Base-by-base conservation (phyloP, 2,888 invertebrate species). In the Hoplodrina ambigua region DNA sequence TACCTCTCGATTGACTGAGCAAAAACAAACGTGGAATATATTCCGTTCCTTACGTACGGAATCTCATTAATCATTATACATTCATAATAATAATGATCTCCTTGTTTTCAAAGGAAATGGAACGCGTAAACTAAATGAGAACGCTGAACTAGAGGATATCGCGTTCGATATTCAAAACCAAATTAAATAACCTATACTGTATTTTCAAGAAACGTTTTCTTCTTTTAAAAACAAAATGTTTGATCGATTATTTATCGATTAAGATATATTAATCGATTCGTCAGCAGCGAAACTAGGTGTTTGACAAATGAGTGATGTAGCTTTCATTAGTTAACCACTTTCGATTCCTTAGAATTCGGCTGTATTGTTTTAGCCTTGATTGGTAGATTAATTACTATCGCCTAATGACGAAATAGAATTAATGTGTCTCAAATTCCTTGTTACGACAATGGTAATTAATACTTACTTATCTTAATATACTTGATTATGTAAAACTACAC, bases 241-340 rank as follows among this genome's bases (percentile, higher is more conserved):
- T 54, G 19, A 67, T 75, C 25, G 53, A 69, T 63, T 56, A 61
- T 58, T 52, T 70, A 79, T 67, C 64, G 80, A 76, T 76, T 58
- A 56, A 70, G 55, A 78, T 72, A 59, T 67, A 77, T 81, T 76
- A 49, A 54, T 82, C 67, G 73, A 73, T 67, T 72, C 25, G 46
- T 58, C 25, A 25, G 17, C 41, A 33, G n/a, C 10, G 44, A 68
- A 65, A 67, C 54, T 54, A 20, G 49, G 55, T 50, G 56, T 67
- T 54, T 71, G 72, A 66, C 68, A 68, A 78, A 70, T 75, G 66
- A 79, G 49, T 69, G 72, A 76, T 71, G 56, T 64, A 58, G 62
- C 82, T 80, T 80, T 73, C 76, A 64, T 80, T 62, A 52, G 30
- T 52, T 72, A 50, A 52, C 46, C 15, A 76, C 83, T 82, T 81